A percentile compares a stretch with the other conserved stretches of the same genome.
phyloP scores from a whole-genome alignment of 2,113 vertebrate genomes.

The Megaleporinus macrocephalus region DNA sequence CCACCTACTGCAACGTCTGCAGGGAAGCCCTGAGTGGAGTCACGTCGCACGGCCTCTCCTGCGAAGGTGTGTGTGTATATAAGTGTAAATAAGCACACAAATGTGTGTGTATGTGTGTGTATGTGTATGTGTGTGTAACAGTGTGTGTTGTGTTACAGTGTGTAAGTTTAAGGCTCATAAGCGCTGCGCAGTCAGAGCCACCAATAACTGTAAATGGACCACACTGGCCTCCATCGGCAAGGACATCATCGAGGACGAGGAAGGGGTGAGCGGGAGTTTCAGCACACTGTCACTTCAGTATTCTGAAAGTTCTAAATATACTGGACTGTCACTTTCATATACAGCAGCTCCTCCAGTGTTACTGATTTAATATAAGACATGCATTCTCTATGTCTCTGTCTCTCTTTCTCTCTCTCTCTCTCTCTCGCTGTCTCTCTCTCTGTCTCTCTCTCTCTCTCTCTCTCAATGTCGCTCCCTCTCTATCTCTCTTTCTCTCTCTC shows the following conservation, averaged over 20 bases:
- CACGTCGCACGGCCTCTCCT: constrained; percentile 94
- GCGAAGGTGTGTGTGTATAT: constrained; percentile 81
- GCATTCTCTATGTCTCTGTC: no score
- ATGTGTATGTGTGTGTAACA: not conserved
- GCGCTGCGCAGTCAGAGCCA: constrained; percentile 93
- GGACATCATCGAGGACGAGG: constrained; percentile 97
- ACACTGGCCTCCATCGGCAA: constrained; percentile 95
- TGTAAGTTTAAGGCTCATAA: constrained; percentile 99
- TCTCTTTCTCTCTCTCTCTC: no score
- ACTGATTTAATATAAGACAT: no score
- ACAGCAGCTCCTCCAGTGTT: no score
- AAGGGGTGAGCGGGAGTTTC: constrained; percentile 83
- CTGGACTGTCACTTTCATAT: not conserved
- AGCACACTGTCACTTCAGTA: not conserved
- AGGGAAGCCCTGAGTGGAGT: constrained; percentile 93
- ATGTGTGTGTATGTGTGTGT: not conserved
- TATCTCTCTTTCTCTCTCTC: no score
- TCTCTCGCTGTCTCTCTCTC: no score
- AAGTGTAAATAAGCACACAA: constrained; percentile 15
- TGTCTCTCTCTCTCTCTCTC: no score
- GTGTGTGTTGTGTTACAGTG: constrained; percentile 73
- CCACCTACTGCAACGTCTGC: constrained; percentile 96
- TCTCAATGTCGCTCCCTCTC: no score
- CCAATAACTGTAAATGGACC: constrained; percentile 98
- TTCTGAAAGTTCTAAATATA: not conserved